Base-by-base conservation (phyloP, 2,888 invertebrate genomes). In the Dione vanillae region DNA sequence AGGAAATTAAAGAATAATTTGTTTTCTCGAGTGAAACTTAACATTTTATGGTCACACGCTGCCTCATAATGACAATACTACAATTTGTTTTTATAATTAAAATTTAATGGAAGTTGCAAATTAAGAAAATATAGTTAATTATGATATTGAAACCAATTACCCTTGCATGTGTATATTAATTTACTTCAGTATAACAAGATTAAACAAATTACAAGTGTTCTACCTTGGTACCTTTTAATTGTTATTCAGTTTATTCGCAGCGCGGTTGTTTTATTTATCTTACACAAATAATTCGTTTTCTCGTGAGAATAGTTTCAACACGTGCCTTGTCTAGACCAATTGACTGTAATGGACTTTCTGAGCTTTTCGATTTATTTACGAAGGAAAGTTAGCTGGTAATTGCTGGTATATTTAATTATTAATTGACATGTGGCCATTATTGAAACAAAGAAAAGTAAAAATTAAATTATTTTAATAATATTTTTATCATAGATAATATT, bases 241-340 rank as follows among this genome's bases (percentile, higher is more conserved):
- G 85, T 85, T 85, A 84, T 87, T 87, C 83, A 79, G 82, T 86
- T 85, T 84, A 85, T 84, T 80, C 82, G 79, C 74, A 62, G 75
- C 78, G 76, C 81, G 80, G 83, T 88, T 83, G 85, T 85, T 88
- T 88, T 90, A 85, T 91, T 90, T 91, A 85, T 86, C 85, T 82
- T 79, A 83, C 80, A 72, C 82, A 84, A 86, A 87, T 92, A 92
- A 92, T 92, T 91, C 89, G 85, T 88, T 92, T 91, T 89, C 89
- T 83, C 86, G 85, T 84, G 90, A 89, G 91, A 90, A 91, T 88
- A 89, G 88, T 86, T 90, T 89, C 87, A 89, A 86, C 90, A 88
- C 90, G 90, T 90, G 89, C 88, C 85, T 80, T 80, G 86, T 87
- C 87, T 86, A 85, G 87, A 87, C 85, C 88, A 88, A 90, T 90